Evolutionary conservation across 2,888 invertebrate genomes (phyloP), one percentile per base, ranked within the genome.

Genomic region (Hylaea fasciaria): DNA sequence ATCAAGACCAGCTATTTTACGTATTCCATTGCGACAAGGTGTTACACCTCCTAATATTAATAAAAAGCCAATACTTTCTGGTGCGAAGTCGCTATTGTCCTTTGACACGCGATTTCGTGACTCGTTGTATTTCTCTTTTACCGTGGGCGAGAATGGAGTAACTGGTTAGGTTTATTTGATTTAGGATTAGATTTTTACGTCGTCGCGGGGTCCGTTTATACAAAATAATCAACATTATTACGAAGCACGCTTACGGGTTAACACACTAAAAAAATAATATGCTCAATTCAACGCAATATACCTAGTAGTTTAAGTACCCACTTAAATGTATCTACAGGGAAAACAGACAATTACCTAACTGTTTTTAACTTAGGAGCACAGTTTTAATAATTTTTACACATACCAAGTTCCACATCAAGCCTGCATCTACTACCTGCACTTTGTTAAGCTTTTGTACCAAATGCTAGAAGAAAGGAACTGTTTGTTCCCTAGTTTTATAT

Each of bases 21-120:
- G 48, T 28, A 50, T 57, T 45, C 51, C 46, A 54, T 59, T 28
- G 40, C 47, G 49, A 57, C 37, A 53, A 64, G 56, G 63, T 65
- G 64, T 58, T 53, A 10, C 39, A 22, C 22, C 46, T 56, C 29
- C 56, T 62, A 46, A 62, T 70, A 66, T 63, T 65, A 68, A 73
- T 74, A 72, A 71, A 70, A 74, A 72, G 65, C 62, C 64, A 62
- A 69, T 67, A 70, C 66, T 74, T 66, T 59, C 49, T 53, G 61
- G 53, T 58, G 55, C 59, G 29, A 62, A 32, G 35, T 50, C 37
- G n/a, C 40, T 59, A 74, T 76, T 77, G 77, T 71, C 50, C 50
- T 55, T 58, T 44, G 48, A 52, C 82, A 82, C 74, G 83, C 80
- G 52, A 81, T 80, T 13, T 64, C 81, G 81, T 81, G 82, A 77